phyloP scores from a whole-genome alignment of 2,113 vertebrate species.

The Atrichornis clamosus region DNA sequence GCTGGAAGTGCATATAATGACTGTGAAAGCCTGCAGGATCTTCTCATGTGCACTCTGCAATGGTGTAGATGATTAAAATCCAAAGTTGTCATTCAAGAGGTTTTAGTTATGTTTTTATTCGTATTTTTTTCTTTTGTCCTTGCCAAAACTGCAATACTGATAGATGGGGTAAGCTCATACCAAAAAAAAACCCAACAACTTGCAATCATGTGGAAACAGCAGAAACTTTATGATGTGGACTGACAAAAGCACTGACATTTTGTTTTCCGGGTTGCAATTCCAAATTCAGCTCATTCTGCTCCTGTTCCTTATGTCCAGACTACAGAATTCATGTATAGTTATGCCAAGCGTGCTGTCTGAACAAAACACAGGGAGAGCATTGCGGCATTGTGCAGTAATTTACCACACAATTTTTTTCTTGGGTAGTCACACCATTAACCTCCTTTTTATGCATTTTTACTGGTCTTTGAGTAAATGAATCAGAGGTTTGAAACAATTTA shows the following conservation, averaged over 20 bases:
- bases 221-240: not conserved
- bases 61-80: not conserved
- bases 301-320: not conserved
- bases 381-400: not conserved
- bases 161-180: not conserved
- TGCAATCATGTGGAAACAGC: not conserved
- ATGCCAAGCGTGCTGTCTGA: not conserved
- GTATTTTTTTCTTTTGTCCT: not conserved
- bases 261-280: not conserved
- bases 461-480: not conserved
- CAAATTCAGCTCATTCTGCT: not conserved
- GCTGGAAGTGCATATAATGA: not conserved
- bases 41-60: not conserved
- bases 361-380: not conserved
- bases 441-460: not conserved
- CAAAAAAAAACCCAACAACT: not conserved
- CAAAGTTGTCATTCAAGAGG: not conserved
- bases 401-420: not conserved
- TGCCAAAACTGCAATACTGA: not conserved
- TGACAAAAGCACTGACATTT: conserved; percentile 7
- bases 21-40: not conserved
- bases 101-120: not conserved
- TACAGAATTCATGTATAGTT: not conserved
- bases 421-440: not conserved
- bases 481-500: not conserved